A percentile compares a stretch with the other conserved stretches of the same genome.
phyloP scores from a whole-genome alignment of 2,888 invertebrate genomes.

The Agonopterix alstromeriana region DNA sequence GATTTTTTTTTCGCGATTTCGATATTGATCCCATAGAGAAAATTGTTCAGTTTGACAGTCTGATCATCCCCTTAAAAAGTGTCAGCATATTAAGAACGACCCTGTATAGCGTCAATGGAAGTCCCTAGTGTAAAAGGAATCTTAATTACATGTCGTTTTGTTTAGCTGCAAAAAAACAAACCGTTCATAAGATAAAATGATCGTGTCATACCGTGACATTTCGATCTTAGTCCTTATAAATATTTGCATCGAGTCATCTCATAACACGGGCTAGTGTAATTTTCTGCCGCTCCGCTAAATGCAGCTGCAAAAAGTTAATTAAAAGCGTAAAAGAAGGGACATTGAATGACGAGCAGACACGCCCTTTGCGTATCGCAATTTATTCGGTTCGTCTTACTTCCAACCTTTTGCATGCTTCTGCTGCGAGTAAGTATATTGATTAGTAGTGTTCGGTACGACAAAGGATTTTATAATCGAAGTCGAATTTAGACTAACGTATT shows the following conservation, averaged over 20 bases:
- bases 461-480: no score
- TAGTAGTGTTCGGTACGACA: conserved; percentile 4
- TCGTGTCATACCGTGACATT: conserved; percentile 7
- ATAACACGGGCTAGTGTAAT: background rate
- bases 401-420: conserved; percentile 54
- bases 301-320: conserved; percentile 58
- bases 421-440: conserved; percentile 25
- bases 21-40: no score
- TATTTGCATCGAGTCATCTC: conserved; percentile 4
- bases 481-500: no score
- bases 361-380: conserved; percentile 61
- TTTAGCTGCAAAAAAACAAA: no score
- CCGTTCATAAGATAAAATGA: background rate
- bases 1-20: no score
- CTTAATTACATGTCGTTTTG: no score
- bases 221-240: conserved; percentile 9
- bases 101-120: no score
- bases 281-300: conserved; percentile 6
- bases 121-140: no score
- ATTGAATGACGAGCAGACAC: conserved; percentile 54
- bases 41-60: no score
- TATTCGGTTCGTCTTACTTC: conserved; percentile 40
- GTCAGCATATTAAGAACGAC: no score
- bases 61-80: no score
- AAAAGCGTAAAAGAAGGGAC: conserved; percentile 48